Base-by-base conservation (phyloP, 2,888 invertebrate genomes). In the Seira sanloemensis region DNA sequence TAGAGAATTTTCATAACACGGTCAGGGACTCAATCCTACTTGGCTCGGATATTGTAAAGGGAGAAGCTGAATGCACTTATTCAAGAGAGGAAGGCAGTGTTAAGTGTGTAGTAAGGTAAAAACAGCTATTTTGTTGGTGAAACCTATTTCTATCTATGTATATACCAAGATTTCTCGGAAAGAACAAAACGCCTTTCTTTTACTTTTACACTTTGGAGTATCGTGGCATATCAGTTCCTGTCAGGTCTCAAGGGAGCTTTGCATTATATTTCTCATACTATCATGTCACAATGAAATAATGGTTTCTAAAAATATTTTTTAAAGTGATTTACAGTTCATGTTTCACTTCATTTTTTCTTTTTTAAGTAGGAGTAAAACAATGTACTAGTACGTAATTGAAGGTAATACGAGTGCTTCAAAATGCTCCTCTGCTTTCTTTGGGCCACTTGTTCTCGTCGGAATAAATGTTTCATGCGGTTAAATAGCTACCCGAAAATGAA, bases 171-270 rank as follows among this genome's bases (percentile, higher is more conserved):
- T 58, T 58, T 58, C n/a, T 58, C n/a, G 58, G 7, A 18, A 7
- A 58, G n/a, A 58, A 9, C 7, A 58, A 58, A 4, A 9, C 58
- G 18, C 5, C 5, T 58, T 16, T 58, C 58, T n/a, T 58, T 58
- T 18, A n/a, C 58, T n/a, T 58, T n/a, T 16, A n/a, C 7, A 4
- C 7, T 58, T 58, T 58, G n/a, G 58, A 58, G n/a, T 58, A 4
- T 58, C 2, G 18, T 4, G n/a, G 5, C 2, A 58, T 23, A 71
- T 71, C 46, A 37, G 67, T 24, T 12, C n/a, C 58, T 58, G 58
- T 58, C 58, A 79, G 27, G 58, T 73, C 79, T 67, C 79, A 67
- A 54, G 73, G 68, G 79, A 74, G 67, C 73, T 67, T 26, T 78
- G 69, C 50, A 23, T 62, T 69, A 62, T 79, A 37, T 26, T 62